phyloP scores from a whole-genome alignment of 2,888 invertebrate genomes.

The Microplitis deprimator region DNA sequence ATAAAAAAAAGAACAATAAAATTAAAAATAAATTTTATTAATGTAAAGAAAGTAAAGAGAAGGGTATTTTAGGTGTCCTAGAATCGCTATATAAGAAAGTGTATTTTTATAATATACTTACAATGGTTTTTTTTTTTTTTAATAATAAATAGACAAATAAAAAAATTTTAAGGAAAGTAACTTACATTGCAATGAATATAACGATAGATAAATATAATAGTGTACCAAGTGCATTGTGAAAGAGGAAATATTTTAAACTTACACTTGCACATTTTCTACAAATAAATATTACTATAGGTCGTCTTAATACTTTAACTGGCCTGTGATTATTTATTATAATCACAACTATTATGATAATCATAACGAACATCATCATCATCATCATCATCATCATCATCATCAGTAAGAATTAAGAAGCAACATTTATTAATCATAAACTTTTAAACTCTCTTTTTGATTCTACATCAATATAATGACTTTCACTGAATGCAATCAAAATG shows the following conservation, averaged over 20 bases:
- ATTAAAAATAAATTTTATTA: neutral
- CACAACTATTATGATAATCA: neutral
- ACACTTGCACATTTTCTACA: neutral
- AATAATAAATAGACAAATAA: neutral
- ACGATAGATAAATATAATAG: neutral
- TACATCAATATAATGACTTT: neutral
- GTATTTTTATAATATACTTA: neutral
- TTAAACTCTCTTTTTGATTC: constrained; percentile 10
- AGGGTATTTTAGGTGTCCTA: neutral
- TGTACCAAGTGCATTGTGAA: neutral
- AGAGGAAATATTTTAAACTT: neutral
- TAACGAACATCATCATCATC: neutral
- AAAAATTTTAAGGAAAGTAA: neutral
- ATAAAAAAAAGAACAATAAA: neutral
- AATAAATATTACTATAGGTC: neutral
- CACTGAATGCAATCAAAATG: constrained; percentile 2
- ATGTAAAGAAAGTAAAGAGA: neutral
- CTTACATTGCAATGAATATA: neutral
- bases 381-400: neutral
- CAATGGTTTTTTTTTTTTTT: neutral
- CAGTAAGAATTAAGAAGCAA: neutral
- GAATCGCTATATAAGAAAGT: neutral
- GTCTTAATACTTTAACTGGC: neutral
- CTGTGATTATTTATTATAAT: neutral
- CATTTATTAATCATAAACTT: neutral